A percentile compares a stretch with the other conserved stretches of the same genome.
phyloP scores from a whole-genome alignment of 2,113 vertebrate genomes.

The Takifugu flavidus region DNA sequence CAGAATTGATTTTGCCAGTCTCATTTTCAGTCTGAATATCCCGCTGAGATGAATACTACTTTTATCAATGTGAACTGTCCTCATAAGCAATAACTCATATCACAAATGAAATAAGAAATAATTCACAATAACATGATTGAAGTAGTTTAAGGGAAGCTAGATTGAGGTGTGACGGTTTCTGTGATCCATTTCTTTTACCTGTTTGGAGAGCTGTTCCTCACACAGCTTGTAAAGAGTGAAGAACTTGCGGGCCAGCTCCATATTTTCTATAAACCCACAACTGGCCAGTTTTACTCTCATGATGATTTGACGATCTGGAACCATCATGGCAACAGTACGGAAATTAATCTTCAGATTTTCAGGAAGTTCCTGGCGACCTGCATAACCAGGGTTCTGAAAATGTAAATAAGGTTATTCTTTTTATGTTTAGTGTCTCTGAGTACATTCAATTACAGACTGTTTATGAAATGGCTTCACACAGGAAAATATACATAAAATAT shows the following conservation, averaged over 20 bases:
- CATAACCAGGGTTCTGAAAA: conserved; percentile 92
- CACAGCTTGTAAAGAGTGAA: conserved; percentile 94
- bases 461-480: not conserved
- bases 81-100: too few species aligned
- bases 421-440: too few species aligned
- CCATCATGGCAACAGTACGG: conserved; percentile 97
- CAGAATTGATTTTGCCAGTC: too few species aligned
- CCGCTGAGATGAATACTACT: too few species aligned
- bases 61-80: too few species aligned
- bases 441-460: too few species aligned
- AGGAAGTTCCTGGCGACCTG: conserved; percentile 92
- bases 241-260: conserved; percentile 91
- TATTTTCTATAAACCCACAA: conserved; percentile 90
- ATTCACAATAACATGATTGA: too few species aligned
- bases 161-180: too few species aligned
- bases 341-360: conserved; percentile 98
- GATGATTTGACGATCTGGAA: conserved; percentile 95
- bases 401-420: too few species aligned
- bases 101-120: too few species aligned
- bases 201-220: conserved; percentile 95
- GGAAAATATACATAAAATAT: not conserved
- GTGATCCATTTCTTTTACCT: conserved; percentile 72
- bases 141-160: too few species aligned
- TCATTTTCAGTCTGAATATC: too few species aligned
- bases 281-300: conserved; percentile 95